These are phyloP conservation scores for Seladonia tumulorum DNA, from an alignment of 2,888 invertebrate genomes.

Conservation along the genomic window DNA sequence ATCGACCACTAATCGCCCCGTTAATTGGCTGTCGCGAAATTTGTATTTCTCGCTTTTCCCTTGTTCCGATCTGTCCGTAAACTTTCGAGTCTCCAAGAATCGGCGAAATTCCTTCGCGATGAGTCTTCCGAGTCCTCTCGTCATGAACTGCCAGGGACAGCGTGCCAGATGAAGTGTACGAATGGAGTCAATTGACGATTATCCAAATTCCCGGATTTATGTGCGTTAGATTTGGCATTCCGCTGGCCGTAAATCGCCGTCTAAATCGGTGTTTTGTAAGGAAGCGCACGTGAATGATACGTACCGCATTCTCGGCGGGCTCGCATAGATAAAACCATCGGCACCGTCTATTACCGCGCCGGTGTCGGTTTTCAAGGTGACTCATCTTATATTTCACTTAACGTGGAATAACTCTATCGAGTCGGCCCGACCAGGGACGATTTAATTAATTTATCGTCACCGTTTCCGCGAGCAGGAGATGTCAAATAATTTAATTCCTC, in stretches of 20 bases:
- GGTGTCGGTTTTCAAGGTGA: constrained; percentile 39
- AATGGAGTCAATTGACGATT: constrained; percentile 16
- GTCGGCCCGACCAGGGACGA: background rate
- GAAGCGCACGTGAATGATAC: background rate
- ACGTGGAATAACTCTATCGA: constrained; percentile 38
- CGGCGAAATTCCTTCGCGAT: background rate
- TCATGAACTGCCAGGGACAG: background rate
- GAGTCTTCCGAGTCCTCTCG: background rate
- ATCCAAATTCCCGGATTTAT: constrained; percentile 38
- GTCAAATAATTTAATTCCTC: constrained; percentile 38
- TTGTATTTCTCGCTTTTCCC: background rate
- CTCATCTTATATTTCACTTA: constrained; percentile 23
- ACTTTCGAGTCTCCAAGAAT: background rate
- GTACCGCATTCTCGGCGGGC: background rate
- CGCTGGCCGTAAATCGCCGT: constrained; percentile 42
- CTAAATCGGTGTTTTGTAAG: constrained; percentile 31
- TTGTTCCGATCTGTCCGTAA: background rate
- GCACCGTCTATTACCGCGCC: constrained; percentile 25
- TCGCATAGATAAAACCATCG: constrained; percentile 32
- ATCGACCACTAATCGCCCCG: background rate
- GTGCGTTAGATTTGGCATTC: constrained; percentile 56
- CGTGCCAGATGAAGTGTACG: background rate
- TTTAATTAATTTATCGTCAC: constrained; percentile 37
- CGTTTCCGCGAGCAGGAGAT: background rate
- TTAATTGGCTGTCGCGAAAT: background rate